Evolutionary conservation across 2,113 vertebrate genomes (phyloP).

Genomic region (Chloropsis hardwickii): DNA sequence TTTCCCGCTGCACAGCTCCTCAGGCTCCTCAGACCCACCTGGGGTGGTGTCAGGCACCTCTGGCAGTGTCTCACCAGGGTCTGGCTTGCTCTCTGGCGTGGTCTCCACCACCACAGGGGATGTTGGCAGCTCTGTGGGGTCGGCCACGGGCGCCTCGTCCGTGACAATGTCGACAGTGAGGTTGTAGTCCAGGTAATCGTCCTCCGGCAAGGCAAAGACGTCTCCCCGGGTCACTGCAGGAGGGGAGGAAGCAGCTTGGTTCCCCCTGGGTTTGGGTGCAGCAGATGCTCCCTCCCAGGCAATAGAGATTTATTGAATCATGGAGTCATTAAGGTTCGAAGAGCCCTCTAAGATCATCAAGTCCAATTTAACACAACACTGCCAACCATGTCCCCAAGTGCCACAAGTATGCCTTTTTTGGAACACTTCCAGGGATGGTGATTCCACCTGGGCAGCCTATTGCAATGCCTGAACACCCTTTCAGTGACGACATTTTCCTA

Average conservation of each 20-base stretch:
- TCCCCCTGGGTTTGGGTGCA: neutral
- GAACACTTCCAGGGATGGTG: neutral
- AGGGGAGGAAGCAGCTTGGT: neutral
- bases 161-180: accelerated
- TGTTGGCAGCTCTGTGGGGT: neutral
- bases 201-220: slow-evolving; percentile 84
- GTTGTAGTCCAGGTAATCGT: slow-evolving; percentile 72
- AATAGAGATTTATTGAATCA: accelerated
- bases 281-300: neutral
- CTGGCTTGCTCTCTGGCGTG: accelerated
- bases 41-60: accelerated
- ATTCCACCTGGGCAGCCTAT: neutral
- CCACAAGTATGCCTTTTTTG: neutral
- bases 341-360: neutral
- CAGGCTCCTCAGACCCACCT: neutral
- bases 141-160: accelerated
- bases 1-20: slow-evolving; percentile 78
- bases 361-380: neutral
- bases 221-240: slow-evolving; percentile 84
- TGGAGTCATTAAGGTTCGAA: neutral
- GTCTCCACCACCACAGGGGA: accelerated
- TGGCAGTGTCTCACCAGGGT: accelerated
- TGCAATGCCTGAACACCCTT: neutral
- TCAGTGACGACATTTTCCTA: neutral
- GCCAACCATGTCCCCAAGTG: neutral